Conservation (phyloP, 2,113 vertebrate species). For the Sinocyclocheilus anshuiensis region DNA sequence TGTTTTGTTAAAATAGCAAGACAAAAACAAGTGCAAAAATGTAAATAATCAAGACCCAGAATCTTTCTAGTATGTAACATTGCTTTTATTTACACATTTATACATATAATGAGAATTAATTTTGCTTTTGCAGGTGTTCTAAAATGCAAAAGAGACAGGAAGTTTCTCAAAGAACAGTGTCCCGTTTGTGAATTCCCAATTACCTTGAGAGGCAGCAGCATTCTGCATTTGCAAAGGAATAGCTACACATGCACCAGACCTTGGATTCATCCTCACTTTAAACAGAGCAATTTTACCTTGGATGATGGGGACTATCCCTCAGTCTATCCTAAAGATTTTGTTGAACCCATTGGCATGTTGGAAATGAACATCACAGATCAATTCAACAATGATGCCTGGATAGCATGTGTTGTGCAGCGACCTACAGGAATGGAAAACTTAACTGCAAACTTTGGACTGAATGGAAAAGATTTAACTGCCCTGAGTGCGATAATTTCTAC, state of each 20-base stretch:
- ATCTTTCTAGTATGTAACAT: not conserved
- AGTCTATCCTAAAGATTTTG: conserved; percentile 79
- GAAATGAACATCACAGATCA: conserved; percentile 88
- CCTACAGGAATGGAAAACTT: conserved; percentile 76
- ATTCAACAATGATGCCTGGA: conserved; percentile 78
- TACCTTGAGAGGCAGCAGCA: conserved; percentile 64
- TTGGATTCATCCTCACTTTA: conserved; percentile 77
- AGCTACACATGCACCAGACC: conserved; percentile 83
- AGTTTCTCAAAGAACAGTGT: conserved; percentile 76
- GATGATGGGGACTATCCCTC: conserved; percentile 76
- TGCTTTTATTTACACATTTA: not conserved
- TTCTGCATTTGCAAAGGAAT: conserved; percentile 69
- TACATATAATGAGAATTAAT: not conserved
- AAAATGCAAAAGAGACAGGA: conserved; percentile 91
- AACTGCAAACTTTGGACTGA: conserved; percentile 67
- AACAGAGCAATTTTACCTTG: conserved; percentile 75
- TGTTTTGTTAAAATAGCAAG: not conserved
- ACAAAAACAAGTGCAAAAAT: not conserved
- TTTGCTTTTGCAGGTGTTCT: conserved; percentile 78
- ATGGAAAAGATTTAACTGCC: conserved; percentile 61
- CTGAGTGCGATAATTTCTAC: conserved; percentile 74
- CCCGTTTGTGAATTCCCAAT: conserved; percentile 82
- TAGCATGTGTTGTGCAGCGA: conserved; percentile 84
- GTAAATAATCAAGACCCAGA: too few species aligned
- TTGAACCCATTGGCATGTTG: conserved; percentile 84